Base-by-base conservation (phyloP, 2,888 invertebrate genomes). In the Drosophila suboccidentalis region DNA sequence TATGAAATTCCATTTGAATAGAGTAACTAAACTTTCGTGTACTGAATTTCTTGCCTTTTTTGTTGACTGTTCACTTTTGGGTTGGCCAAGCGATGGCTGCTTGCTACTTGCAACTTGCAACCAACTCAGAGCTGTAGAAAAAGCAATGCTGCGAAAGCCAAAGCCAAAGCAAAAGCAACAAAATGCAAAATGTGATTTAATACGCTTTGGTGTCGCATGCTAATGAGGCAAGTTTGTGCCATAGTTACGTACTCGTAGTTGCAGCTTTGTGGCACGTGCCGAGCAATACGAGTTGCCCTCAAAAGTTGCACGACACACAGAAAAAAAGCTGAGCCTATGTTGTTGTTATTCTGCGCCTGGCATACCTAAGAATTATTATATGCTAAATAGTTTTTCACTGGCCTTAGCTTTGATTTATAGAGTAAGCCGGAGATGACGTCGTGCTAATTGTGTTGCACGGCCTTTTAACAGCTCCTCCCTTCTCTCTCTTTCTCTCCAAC, bases 151-250 rank as follows among this genome's bases (percentile, higher is more conserved):
- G 46, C 15, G 29, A 47, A 9, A 29, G 34, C 13, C 34, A 34
- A 19, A 49, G 32, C 10, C 34, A 34, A 19, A 49, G 32, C 10
- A 55, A n/a, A 36, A 43, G 22, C 55, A 66, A 41, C 53, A 72
- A 80, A 85, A 75, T 71, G 76, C 77, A 78, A 84, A 81, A 87
- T 89, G 84, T 89, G 86, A 86, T 86, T 86, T 86, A 86, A 87
- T 87, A 79, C 77, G 87, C 73, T 75, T 81, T 63, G 87, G 86
- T 76, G 84, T 78, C 68, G 86, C 86, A 86, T 86, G 89, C 87
- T 86, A 89, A 86, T 89, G 86, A 89, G 79, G 70, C 71, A 75
- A 83, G 80, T 78, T 83, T 76, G 53, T 73, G 72, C 62, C 62
- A 63, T 36, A 70, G 65, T 60, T 65, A 26, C 32, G 62, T 71